A percentile compares a stretch with the other conserved stretches of the same genome.
phyloP scores from a whole-genome alignment of 2,113 vertebrate genomes.

The Daubentonia madagascariensis region DNA sequence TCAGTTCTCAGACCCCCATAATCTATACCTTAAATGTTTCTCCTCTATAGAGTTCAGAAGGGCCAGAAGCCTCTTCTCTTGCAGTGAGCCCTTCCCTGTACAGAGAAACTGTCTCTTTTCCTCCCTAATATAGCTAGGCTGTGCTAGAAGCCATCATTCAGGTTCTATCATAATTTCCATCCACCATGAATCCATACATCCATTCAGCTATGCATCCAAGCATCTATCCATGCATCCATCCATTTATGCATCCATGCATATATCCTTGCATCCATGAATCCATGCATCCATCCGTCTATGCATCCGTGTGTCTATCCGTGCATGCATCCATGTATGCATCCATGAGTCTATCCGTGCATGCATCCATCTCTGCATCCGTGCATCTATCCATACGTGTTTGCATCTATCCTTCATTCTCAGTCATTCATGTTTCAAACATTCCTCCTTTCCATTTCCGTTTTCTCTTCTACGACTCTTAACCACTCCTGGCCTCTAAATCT shows the following conservation, averaged over 20 bases:
- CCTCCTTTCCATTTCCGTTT: neutral
- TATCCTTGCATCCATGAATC: too few species aligned
- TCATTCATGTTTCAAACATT: neutral
- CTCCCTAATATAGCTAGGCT: neutral
- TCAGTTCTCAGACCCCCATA: neutral
- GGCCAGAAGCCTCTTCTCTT: neutral
- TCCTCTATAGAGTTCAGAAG: neutral
- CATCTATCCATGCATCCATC: neutral
- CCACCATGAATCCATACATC: neutral
- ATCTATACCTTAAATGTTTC: neutral
- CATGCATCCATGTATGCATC: neutral
- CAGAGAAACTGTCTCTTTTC: neutral
- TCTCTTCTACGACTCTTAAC: neutral
- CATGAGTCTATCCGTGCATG: neutral
- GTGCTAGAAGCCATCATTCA: neutral
- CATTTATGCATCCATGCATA: too few species aligned
- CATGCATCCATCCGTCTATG: neutral
- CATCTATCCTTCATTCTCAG: neutral
- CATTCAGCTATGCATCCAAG: neutral
- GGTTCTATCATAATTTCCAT: neutral
- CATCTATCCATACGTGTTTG: fast-evolving
- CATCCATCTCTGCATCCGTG: too few species aligned
- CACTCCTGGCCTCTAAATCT: neutral
- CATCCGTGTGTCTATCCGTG: too few species aligned
- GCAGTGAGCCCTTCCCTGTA: neutral